Base-by-base conservation (phyloP, 2,888 invertebrate species). In the Ectropis crepuscularia region DNA sequence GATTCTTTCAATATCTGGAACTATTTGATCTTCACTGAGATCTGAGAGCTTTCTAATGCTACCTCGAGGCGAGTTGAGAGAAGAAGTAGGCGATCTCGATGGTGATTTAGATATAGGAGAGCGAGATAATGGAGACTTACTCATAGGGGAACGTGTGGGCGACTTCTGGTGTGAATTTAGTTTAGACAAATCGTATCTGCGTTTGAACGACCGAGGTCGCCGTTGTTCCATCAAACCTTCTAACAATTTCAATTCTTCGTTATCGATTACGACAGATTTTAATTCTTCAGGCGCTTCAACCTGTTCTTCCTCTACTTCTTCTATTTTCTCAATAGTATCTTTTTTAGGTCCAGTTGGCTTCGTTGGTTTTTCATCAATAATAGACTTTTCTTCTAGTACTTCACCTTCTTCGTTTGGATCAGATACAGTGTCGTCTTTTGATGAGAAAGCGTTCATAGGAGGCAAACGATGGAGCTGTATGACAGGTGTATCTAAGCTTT, bases 391-490 rank as follows among this genome's bases (percentile, higher is more conserved):
- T 81, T 95, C 95, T 2, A 95, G 84, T 68, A 95, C 91, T 74
- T 94, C 94, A 0, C 93, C 94, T 82, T 95, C 95, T 80, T 95
- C 95, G 70, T 96, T 96, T 64, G 95, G 94, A 74, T 95, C 95
- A 73, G 96, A 97, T 0, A 97, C 95, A 0, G 97, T 97, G 80
- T 97, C 97, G 81, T 97, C 97, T 87, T 97, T 97, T 36, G 97
- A 97, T 2, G 97, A 97, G 82, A 97, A 97, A 0, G 97, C 96
- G 85, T 97, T 96, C 85, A 96, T 95, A 6, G 97, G 96, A 11
- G 97, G 97, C 47, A 97, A 86, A 76, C 95, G 94, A 83, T 96
- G 96, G 39, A 97, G 87, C 16, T 97, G 95, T 77, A 97, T 96
- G 28, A 97, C 95, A 0, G 97, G 96, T 4, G 97, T 96, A 76